Base-by-base conservation (phyloP, 2,888 invertebrate species). In the Scaptodrosophila latifasciaeformis region DNA sequence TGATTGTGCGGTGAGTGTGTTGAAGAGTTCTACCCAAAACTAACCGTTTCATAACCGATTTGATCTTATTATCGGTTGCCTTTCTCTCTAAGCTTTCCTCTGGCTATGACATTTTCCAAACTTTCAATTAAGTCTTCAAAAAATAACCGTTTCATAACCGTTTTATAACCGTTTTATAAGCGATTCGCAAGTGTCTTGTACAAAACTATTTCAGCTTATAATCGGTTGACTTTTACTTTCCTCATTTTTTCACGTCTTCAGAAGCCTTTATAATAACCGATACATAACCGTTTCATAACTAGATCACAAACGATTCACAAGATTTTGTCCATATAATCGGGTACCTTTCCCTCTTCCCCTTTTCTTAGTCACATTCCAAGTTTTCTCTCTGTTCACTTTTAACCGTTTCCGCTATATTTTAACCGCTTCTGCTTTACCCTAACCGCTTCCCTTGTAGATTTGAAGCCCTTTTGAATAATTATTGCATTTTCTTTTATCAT, bases 1-100 rank as follows among this genome's bases (percentile, higher is more conserved):
- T 93, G 56, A 90, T 95, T 72, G 90, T 95, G 78, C 91, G 93
- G 92, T 93, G 81, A 86, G 85, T 85, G 3, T 24, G 24, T 5
- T 12, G 6, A 19, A 39, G 39, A 7, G 17, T 15, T 19, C 12
- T 40, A n/a, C n/a, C n/a, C n/a, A n/a, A n/a, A n/a, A n/a, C n/a
- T 34, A 47, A 44, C 48, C 49, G 54, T 0, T 49, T 45, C 2
- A 12, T 31, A 31, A 31, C 31, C 31, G 31, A 31, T 31, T n/a
- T n/a, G 10, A 31, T 7, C 12, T 4, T 7, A 24, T 3, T 24
- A 24, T 24, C 7, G 24, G 15, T 35, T 35, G n/a, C 13, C 35
- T n/a, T 34, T n/a, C n/a, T n/a, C n/a, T n/a, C n/a, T n/a, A n/a
- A n/a, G n/a, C n/a, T n/a, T n/a, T n/a, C n/a, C n/a, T n/a, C n/a